phyloP scores from a whole-genome alignment of 2,113 vertebrate genomes.

The Pelvicachromis taeniatus region DNA sequence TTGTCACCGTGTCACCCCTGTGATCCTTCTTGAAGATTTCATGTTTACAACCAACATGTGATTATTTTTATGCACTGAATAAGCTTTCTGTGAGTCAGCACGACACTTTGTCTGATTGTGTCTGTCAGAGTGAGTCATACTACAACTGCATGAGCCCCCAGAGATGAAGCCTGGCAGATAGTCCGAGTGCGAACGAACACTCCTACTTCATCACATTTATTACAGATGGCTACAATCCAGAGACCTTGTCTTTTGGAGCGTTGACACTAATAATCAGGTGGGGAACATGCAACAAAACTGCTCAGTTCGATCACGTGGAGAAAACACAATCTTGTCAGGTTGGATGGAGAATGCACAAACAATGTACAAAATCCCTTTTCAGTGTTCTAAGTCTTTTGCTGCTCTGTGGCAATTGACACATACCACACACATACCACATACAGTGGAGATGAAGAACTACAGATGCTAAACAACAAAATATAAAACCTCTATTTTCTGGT shows the following conservation, averaged over 20 bases:
- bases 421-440: neutral
- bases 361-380: neutral
- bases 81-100: constrained; percentile 3
- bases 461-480: neutral
- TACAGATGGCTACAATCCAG: constrained; percentile 23
- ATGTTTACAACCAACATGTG: neutral
- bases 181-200: constrained; percentile 23
- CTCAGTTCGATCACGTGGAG: neutral
- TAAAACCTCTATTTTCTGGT: neutral
- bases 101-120: constrained; percentile 23
- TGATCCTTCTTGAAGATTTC: neutral
- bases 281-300: constrained; percentile 12
- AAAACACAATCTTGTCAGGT: neutral
- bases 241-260: constrained; percentile 19
- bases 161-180: constrained; percentile 52
- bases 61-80: constrained; percentile 10
- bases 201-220: constrained; percentile 26
- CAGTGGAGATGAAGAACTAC: neutral
- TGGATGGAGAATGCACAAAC: neutral
- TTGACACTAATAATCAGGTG: constrained; percentile 37
- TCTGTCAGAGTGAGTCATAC: constrained; percentile 44
- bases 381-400: neutral
- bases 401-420: neutral
- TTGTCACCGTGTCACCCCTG: neutral
- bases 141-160: constrained; percentile 37